Evolutionary conservation across 2,888 invertebrate species (phyloP), one percentile per base, ranked within the genome.

Genomic region (Drosophila melanosoma): DNA sequence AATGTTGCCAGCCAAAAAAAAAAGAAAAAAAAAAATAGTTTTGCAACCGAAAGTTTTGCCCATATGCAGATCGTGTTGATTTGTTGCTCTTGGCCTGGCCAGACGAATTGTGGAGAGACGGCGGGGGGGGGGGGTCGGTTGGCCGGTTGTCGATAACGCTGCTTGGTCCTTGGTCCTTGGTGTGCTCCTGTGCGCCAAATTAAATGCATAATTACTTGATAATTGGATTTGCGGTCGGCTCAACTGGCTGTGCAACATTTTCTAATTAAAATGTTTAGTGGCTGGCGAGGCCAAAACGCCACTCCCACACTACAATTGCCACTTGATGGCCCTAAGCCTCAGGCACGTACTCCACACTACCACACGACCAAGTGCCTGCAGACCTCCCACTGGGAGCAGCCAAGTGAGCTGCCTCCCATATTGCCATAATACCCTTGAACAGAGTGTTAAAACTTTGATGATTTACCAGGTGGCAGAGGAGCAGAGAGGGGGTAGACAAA

Each of bases 221-320:
- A 85, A 85, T 85, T 85, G 85, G 85, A 85, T 85, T 85, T 85
- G 89, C 63, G 89, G 85, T 83, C 87, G 89, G 82, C 89, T 87
- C 81, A 83, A 88, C 88, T 80, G 78, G 74, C 67, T 78, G 88
- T 74, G 76, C 62, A 68, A 77, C 80, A 87, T 90, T 87, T 89
- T 87, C 88, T 87, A 87, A 87, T 87, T 87, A 90, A 87, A 87
- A 88, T 88, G 88, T 90, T 87, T 85, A 81, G 87, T 87, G 84
- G 72, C 72, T 76, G 70, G 67, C 57, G 68, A 61, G 52, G 51
- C 58, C 10, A 20, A 32, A 62, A 35, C 57, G 54, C 52, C 61
- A 49, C 69, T 67, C 59, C 76, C 59, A 8, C 40, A 40, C 40
- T 40, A n/a, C 63, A 68, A 84, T 73, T 68, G 82, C 82, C 69